Conservation (phyloP, 2,888 invertebrate species). For the Xanthia icteritia region DNA sequence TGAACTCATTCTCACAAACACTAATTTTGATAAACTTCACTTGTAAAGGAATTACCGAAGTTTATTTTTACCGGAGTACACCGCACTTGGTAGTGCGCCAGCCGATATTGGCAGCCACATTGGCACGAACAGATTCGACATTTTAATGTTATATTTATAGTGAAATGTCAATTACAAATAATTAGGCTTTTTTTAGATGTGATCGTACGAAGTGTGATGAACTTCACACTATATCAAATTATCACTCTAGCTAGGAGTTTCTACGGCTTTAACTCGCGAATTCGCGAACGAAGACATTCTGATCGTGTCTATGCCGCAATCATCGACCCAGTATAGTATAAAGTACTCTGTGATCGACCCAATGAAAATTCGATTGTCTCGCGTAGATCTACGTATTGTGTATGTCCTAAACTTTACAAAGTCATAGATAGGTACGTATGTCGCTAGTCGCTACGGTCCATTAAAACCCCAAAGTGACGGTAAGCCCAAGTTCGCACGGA, state of each 20-base stretch:
- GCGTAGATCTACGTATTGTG: background rate
- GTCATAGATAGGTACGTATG: too few relatives aligned
- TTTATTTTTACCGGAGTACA: conserved; percentile 62
- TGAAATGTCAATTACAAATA: conserved; percentile 68
- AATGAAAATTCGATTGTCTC: background rate
- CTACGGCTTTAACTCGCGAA: background rate
- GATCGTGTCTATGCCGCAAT: background rate
- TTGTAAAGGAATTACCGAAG: conserved; percentile 47
- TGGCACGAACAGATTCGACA: conserved; percentile 68
- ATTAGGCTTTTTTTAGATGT: conserved; percentile 55
- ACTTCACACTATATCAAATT: conserved; percentile 39
- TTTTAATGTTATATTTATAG: conserved; percentile 69
- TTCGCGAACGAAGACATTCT: background rate
- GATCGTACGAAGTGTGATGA: conserved; percentile 22
- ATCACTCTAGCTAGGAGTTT: background rate
- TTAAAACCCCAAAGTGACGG: background rate
- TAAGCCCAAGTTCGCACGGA: too few relatives aligned
- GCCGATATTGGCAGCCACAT: conserved; percentile 66
- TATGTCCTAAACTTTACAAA: background rate
- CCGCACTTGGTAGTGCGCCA: conserved; percentile 70
- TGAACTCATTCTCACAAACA: conserved; percentile 76
- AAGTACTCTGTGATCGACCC: too few relatives aligned
- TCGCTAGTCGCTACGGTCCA: background rate
- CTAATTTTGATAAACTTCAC: conserved; percentile 44
- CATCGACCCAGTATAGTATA: background rate